Conservation (phyloP, 2,113 vertebrate genomes). For the Syngnathus floridae region DNA sequence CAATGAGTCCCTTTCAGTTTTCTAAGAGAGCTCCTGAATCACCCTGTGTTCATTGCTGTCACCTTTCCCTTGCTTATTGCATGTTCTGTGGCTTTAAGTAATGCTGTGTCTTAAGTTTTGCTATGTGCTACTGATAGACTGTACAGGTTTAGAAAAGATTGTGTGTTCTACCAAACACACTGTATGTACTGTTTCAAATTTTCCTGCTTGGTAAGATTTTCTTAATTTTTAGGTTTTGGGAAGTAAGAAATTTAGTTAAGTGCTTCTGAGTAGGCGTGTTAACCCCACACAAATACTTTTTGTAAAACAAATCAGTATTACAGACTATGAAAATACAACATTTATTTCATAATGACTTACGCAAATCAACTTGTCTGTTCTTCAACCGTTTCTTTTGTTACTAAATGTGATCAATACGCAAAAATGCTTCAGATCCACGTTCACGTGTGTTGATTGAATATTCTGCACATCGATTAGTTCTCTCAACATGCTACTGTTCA, state of each 20-base stretch:
- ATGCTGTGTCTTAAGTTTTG: neutral
- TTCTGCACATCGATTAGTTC: neutral
- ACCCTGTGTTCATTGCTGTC: conserved; percentile 12
- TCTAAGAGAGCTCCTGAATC: neutral
- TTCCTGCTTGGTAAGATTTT: neutral
- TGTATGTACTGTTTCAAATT: neutral
- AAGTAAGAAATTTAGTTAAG: neutral
- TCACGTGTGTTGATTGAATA: neutral
- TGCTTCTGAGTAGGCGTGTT: no score
- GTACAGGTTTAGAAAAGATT: neutral
- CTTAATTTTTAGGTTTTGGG: neutral
- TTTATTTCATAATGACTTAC: no score
- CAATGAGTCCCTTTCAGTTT: conserved; percentile 38
- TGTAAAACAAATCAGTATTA: no score
- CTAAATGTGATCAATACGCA: no score
- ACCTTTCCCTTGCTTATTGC: conserved; percentile 10
- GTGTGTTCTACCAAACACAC: neutral
- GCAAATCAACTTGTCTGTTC: no score
- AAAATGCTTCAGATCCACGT: neutral
- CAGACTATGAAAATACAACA: no score
- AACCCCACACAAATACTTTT: no score
- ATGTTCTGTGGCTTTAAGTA: neutral
- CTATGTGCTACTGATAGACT: neutral
- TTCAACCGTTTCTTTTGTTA: no score
- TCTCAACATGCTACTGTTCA: neutral